Evolutionary conservation across 1,140 invertebrate species (phyloP).

Genomic region (Drosophila sturtevanti): DNA sequence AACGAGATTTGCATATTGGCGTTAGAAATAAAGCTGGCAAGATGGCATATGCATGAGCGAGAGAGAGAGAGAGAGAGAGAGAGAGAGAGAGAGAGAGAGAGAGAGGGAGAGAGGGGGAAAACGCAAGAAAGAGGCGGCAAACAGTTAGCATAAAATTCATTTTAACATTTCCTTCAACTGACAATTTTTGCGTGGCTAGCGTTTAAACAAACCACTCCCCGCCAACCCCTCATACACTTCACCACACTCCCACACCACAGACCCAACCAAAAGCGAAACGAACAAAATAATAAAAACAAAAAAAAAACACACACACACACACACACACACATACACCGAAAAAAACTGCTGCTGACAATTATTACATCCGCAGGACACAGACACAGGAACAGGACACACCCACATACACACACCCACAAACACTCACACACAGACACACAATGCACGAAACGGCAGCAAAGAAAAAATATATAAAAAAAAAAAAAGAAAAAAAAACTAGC

Average conservation of each 20-base stretch:
- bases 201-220: conserved; percentile 63
- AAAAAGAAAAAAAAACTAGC: conserved; percentile 50
- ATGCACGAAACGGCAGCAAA: conserved; percentile 47
- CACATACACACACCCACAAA: conserved; percentile 8
- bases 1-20: conserved; percentile 32
- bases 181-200: conserved; percentile 59
- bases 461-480: too few relatives aligned
- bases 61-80: background rate
- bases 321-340: too few relatives aligned
- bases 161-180: conserved; percentile 67
- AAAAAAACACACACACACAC: conserved; percentile 52
- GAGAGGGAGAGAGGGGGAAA: background rate
- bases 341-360: conserved; percentile 77
- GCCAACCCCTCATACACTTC: too few relatives aligned
- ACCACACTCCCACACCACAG: too few relatives aligned
- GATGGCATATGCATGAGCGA: too few relatives aligned
- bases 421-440: conserved; percentile 17
- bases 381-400: conserved; percentile 32
- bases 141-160: conserved; percentile 71
- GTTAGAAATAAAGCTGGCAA: too few relatives aligned
- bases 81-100: background rate
- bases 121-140: background rate
- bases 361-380: conserved; percentile 72
- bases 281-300: background rate
- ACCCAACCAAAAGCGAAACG: background rate